Base-by-base conservation (phyloP, 2,888 invertebrate genomes). In the Pherbina coryleti region DNA sequence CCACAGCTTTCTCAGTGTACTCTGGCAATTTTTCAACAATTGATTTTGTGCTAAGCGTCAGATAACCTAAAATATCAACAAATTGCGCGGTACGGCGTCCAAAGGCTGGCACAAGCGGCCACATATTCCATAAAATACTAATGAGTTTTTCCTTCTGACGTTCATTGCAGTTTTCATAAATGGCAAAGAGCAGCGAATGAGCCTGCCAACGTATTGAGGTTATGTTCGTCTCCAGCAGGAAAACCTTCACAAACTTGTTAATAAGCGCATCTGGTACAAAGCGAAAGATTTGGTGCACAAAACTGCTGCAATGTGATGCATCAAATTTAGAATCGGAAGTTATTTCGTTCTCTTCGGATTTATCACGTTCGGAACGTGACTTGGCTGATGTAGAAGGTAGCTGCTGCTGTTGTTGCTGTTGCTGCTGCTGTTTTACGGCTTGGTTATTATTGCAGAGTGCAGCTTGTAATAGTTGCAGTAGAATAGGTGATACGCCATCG, bases 41-140 rank as follows among this genome's bases (percentile, higher is more conserved):
- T 79, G 94, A 92, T 2, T 94, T 93, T 0, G 94, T 96, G 88
- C 96, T 96, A 28, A 99, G 91, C 0, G 98, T 96, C 87, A 98
- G 96, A 89, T 97, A 98, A 0, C 98, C 98, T 7, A 99, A 92
- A 0, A 99, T 92, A 89, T 99, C 99, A 0, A 98, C 98, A 90
- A 98, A 98, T 89, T 99, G 98, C 0, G 97, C 95, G 0, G 98
- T 98, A 89, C 98, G 96, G 2, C 96, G 93, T 0, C 99, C 99
- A 87, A 97, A 97, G 76, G 94, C 93, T 1, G 97, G 96, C 76
- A 98, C 91, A 69, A 95, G 91, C 0, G 97, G 96, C 98, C 98
- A 98, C 81, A 98, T 91, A 66, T 93, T 93, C 98, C 98, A 98
- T 85, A 98, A 91, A 44, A 97, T 91, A 71, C 95, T 95, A 11